Percentiles rank a stretch among this genome's conserved stretches.
phyloP scores from a whole-genome alignment of 2,113 vertebrate genomes.

The Ploceus nigricollis region DNA sequence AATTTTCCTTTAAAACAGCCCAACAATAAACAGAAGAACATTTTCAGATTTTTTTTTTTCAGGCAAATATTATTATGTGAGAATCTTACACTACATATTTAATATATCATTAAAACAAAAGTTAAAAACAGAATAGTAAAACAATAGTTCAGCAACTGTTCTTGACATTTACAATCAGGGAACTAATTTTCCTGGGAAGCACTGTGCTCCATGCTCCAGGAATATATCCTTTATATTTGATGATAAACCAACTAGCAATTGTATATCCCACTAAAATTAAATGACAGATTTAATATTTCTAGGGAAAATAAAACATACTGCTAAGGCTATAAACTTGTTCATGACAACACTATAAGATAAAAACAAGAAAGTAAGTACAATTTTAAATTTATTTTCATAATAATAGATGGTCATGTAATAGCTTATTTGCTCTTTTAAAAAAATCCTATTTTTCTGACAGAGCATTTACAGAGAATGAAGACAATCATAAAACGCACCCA shows the following conservation, averaged over 20 bases:
- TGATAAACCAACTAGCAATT: neutral
- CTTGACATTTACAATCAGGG: neutral
- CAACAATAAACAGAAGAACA: neutral
- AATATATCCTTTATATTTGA: neutral
- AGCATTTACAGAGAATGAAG: neutral
- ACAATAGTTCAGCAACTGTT: neutral
- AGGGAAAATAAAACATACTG: slow-evolving; percentile 3
- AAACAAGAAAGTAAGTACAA: neutral
- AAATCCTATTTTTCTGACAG: neutral
- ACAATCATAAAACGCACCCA: neutral
- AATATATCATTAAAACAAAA: neutral
- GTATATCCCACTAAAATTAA: neutral
- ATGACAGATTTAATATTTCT: neutral
- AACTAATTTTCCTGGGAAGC: neutral
- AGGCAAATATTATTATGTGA: neutral
- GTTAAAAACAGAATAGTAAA: neutral
- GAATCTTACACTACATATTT: neutral
- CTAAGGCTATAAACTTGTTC: neutral
- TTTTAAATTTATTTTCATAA: neutral
- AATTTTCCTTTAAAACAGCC: neutral
- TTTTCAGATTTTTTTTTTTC: neutral
- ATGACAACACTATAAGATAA: neutral
- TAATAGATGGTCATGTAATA: neutral
- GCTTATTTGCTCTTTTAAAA: neutral
- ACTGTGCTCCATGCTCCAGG: neutral